Base-by-base conservation (phyloP, 2,113 vertebrate genomes). In the Cariama cristata region DNA sequence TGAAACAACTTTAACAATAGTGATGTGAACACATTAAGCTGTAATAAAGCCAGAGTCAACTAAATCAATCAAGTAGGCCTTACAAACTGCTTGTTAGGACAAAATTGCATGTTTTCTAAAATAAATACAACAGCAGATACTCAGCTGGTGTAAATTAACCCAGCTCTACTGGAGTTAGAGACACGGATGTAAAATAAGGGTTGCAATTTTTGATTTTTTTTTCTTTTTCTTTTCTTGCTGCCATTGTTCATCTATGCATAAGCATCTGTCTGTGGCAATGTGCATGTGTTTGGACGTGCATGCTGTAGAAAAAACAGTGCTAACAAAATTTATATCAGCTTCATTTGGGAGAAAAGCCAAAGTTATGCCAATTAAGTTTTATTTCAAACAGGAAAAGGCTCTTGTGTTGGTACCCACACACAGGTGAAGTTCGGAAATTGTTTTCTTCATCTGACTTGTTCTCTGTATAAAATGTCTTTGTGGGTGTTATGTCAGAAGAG, bases 1-100 rank as follows among this genome's bases (percentile, higher is more conserved):
- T 97, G 94, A 97, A 97, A 96, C 91, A 96, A 96, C 91, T 97
- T 93, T 97, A 97, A 97, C 96, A 97, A 97, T 97, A 97, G 95
- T 94, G 93, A 95, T 96, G 95, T 90, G 96, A 96, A 93, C 94
- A 85, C 89, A 97, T 97, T 96, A 97, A 95, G 74, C 74, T 97
- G 96, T 95, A 96, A 95, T 95, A 97, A 95, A 96, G 97, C 94
- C 94, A 96, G 94, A 95, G 91, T 97, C 95, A 97, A 95, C 95
- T 95, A 97, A 96, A 97, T 97, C 95, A 97, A 94, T 96, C 97
- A 97, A 97, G 89, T 69, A 90, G 96, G 93, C 87, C 91, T 91
- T 89, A 67, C 91, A 96, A 96, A 95, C 95, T 96, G 95, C 95
- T 96, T 96, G 93, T 96, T 96, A 96, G 96, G 94, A 95, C 77